Base-by-base conservation (phyloP, 2,113 vertebrate species). In the Oncorhynchus kisutch region DNA sequence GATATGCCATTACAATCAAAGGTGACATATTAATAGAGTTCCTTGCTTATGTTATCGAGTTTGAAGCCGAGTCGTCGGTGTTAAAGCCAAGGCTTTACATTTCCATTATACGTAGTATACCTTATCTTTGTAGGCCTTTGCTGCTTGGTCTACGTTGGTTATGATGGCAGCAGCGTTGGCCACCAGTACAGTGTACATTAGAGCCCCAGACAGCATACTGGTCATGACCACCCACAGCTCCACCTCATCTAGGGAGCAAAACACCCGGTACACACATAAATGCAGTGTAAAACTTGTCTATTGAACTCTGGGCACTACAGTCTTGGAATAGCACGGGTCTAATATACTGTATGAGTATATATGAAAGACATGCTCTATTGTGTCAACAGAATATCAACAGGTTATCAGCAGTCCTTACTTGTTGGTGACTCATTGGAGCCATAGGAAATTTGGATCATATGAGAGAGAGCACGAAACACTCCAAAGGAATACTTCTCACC, bases 171-270 rank as follows among this genome's bases (percentile, higher is more conserved):
- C 91, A 9, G 91, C 79, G 70, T 93, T 93, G 67, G 91, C 91
- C 60, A 94, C 90, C 3, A 93, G 89, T 49, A 93, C 88, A 0
- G 91, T 91, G 78, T 93, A 92, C 90, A 94, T 92, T 45, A 92
- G 68, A 34, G 84, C 90, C 62, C 93, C 92, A 24, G 92, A 91
- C 71, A 94, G 84, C 91, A 93, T 93, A 86, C 92, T 94, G 64
- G 92, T 89, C 88, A 94, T 90, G 51, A 91, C 91, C 24, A 92
- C 86, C 92, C 93, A 94, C 86, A 92, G 76, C 68, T 94, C 93
- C 5, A 91, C 88, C 24, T 93, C 91, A 86, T 92, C 93, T 94
- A 74, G 2, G 49, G 1, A 64, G 22, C 20, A 18, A 76, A 66
- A 20, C 1, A 54, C 51, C 51, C 12, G 4, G 51, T 54, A 54